Conservation (phyloP, 1,140 invertebrate species). For the Drosophila rhopaloa region DNA sequence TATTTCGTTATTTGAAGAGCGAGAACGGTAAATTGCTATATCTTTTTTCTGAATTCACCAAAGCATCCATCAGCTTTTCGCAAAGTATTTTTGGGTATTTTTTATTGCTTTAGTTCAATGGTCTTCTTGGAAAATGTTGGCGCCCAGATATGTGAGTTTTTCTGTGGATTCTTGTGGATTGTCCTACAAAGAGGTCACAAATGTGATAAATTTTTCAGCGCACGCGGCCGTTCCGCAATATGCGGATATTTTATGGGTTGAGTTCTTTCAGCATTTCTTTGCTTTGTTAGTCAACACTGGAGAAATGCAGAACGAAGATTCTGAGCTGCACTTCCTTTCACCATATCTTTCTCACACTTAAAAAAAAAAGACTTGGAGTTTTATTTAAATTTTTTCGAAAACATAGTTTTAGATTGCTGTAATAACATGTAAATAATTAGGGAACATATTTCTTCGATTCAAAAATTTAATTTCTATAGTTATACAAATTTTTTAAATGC, state of each 20-base stretch:
- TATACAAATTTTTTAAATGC: too few species aligned
- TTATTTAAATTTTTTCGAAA: too few species aligned
- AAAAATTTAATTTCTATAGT: too few species aligned
- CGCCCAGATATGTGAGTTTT: slow-evolving; percentile 21
- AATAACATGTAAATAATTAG: too few species aligned
- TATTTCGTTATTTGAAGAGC: slow-evolving; percentile 4
- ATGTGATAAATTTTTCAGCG: slow-evolving; percentile 43
- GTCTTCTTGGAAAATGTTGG: slow-evolving; percentile 19
- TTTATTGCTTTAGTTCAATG: slow-evolving; percentile 31
- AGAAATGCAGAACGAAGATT: slow-evolving; percentile 7
- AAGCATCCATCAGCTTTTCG: not conserved
- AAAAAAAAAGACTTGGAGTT: not conserved
- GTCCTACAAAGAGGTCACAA: slow-evolving; percentile 42
- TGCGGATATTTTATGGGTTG: slow-evolving; percentile 25
- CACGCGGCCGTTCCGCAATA: slow-evolving; percentile 28
- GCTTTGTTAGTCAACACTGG: slow-evolving; percentile 29
- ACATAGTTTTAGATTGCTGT: too few species aligned
- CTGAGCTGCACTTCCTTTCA: slow-evolving; percentile 15
- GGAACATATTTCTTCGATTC: too few species aligned
- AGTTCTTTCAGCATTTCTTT: slow-evolving; percentile 17
- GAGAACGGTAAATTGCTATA: not conserved
- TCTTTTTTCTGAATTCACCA: not conserved
- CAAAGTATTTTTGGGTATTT: slow-evolving; percentile 18
- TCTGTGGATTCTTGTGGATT: slow-evolving; percentile 22
- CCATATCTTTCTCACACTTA: not conserved